phyloP scores from a whole-genome alignment of 2,797 vertebrate genomes.

The Lepus townsendii region DNA sequence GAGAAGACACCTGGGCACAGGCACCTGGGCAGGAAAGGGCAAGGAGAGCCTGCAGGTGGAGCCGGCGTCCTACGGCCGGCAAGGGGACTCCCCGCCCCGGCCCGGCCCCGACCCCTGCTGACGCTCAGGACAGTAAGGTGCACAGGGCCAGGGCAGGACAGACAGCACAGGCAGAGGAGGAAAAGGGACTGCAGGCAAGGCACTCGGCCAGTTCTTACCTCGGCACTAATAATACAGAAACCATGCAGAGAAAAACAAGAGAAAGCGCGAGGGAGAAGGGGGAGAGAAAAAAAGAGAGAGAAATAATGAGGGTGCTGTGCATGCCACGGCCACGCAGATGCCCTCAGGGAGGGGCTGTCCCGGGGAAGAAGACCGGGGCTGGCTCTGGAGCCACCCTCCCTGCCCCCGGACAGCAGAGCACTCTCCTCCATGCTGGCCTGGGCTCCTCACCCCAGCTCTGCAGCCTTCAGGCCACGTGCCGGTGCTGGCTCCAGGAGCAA shows the following conservation, averaged over 20 bases:
- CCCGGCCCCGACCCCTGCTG: constrained; percentile 44
- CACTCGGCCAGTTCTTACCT: constrained; percentile 87
- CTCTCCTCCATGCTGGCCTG: rapidly evolving
- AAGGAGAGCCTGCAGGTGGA: constrained; percentile 22
- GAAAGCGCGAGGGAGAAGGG: constrained; percentile 79
- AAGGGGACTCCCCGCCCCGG: constrained; percentile 52
- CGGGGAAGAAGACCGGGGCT: constrained; percentile 8
- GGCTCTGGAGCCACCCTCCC: background rate
- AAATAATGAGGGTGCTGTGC: constrained; percentile 50
- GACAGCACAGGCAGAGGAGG: background rate
- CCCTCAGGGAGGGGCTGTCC: background rate
- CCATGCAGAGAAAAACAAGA: constrained; percentile 88
- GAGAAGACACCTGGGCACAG: constrained; percentile 53
- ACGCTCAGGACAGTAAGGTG: constrained; percentile 45
- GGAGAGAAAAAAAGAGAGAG: constrained; percentile 83
- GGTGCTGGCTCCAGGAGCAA: background rate
- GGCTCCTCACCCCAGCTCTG: background rate
- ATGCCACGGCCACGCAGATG: background rate
- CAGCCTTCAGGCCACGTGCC: too few species aligned
- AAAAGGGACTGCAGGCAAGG: constrained; percentile 16
- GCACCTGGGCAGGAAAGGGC: constrained; percentile 28
- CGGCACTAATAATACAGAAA: constrained; percentile 87
- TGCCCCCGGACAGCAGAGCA: rapidly evolving
- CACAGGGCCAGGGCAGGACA: constrained; percentile 69
- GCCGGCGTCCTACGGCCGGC: background rate